Evolutionary conservation across 2,797 vertebrate genomes (phyloP).

Genomic region (Spinus pinus): DNA sequence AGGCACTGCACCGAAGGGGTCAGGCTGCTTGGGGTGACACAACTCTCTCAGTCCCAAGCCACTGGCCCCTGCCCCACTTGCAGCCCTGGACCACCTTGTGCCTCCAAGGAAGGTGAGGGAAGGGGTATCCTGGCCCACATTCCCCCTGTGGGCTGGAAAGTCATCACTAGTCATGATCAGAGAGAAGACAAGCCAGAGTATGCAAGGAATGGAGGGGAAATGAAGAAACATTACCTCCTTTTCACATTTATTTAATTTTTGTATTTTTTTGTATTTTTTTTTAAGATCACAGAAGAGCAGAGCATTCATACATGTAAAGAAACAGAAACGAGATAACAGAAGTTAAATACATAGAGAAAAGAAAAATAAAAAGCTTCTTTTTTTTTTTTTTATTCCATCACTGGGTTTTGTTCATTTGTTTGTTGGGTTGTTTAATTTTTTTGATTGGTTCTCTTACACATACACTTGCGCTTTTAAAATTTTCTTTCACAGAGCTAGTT

Average conservation of each 20-base stretch:
- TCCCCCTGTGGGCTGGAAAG: background rate
- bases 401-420: conserved; percentile 51
- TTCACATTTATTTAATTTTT: conserved; percentile 81
- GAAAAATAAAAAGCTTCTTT: conserved; percentile 68
- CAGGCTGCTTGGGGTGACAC: background rate
- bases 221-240: conserved; percentile 67
- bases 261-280: conserved; percentile 71
- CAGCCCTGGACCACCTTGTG: background rate
- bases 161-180: background rate
- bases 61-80: background rate
- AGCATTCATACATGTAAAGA: conserved; percentile 82
- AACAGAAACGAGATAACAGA: conserved; percentile 80
- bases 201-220: conserved; percentile 9
- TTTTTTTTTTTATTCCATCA: conserved; percentile 25
- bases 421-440: conserved; percentile 15
- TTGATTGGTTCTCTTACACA: conserved; percentile 58
- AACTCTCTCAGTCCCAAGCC: background rate
- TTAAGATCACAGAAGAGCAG: conserved; percentile 84
- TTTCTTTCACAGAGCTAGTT: conserved; percentile 76
- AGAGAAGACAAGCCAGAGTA: background rate
- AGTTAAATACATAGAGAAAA: conserved; percentile 81
- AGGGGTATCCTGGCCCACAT: background rate
- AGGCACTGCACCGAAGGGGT: background rate
- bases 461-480: conserved; percentile 69
- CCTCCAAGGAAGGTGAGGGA: background rate